Evolutionary conservation across 1,140 invertebrate genomes (phyloP), one percentile per base, ranked within the genome.

Genomic region (Cyclargus thomasi): DNA sequence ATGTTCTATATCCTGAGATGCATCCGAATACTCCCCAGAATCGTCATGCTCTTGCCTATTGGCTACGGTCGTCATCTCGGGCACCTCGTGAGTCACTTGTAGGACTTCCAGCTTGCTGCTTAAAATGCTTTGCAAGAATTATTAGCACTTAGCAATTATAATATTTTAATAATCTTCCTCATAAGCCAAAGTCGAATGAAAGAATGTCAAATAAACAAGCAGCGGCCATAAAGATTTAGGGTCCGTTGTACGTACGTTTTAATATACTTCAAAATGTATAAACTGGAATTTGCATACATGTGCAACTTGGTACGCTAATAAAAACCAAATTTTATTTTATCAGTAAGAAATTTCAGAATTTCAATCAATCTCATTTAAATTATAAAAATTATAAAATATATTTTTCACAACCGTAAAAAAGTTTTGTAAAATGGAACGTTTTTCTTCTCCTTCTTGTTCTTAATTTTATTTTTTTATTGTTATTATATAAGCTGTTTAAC

Each of bases 11-110:
- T 90, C 88, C 76, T 90, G 88, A 23, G 90, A 91, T 75, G 85
- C 86, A 68, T 91, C 90, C 53, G 88, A 90, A 74, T 83, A 90
- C 76, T 91, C 90, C 62, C 83, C 84, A 47, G 88, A 90, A 78
- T 90, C 86, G 70, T 88, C 86, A 53, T 86, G 86, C 67, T 88
- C 87, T 73, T 81, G 78, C 76, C 88, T 83, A 72, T 86, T 83
- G 64, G 78, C 85, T 66, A 90, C 80, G 77, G 86, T 85, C 86
- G 88, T 90, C 86, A 90, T 91, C 69, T 89, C 80, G 75, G 77
- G 79, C 83, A 83, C 83, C 79, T 85, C 82, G 35, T 77, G 78
- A 64, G 77, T 82, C 65, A 81, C 85, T 80, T 82, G 85, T 79
- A 90, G 68, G 70, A 90, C 85, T 81, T 88, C 87, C 87, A 90